Conservation (phyloP, 2,888 invertebrate species). For the Eupithecia subfuscata region DNA sequence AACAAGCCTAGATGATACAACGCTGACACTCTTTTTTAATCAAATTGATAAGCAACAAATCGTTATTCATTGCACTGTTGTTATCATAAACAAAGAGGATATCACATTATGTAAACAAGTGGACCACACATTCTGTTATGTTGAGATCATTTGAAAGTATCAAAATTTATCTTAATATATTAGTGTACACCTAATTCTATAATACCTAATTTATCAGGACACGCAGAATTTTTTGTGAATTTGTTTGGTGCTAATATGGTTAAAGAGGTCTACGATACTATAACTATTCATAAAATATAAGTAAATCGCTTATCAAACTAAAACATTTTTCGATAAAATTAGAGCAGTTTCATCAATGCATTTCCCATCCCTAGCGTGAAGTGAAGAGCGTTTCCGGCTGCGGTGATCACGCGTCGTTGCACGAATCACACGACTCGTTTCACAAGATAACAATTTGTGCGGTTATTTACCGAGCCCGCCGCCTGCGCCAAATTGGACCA, state of each 20-base stretch:
- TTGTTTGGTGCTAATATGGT: not conserved
- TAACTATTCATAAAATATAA: not conserved
- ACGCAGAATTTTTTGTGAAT: not conserved
- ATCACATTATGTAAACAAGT: conserved; percentile 5
- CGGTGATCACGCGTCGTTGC: conserved; percentile 80
- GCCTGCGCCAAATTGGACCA: conserved; percentile 76
- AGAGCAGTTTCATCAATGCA: not conserved
- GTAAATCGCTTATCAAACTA: not conserved
- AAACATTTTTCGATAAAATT: conserved; percentile 2
- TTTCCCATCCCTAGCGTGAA: conserved; percentile 63
- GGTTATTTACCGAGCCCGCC: conserved; percentile 76
- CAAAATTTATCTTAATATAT: not conserved
- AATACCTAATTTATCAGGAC: too few species aligned
- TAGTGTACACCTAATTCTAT: too few species aligned
- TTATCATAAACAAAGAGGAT: not conserved
- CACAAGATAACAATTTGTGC: conserved; percentile 84
- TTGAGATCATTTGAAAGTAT: not conserved
- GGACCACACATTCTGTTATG: conserved; percentile 23
- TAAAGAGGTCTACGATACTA: not conserved
- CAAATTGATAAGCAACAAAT: not conserved
- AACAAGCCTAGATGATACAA: not conserved
- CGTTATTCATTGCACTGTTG: not conserved
- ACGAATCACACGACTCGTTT: conserved; percentile 83
- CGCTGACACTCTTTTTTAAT: not conserved
- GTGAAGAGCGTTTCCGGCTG: conserved; percentile 76